phyloP scores from a whole-genome alignment of 2,888 invertebrate species.

The Brachypterus glaber region DNA sequence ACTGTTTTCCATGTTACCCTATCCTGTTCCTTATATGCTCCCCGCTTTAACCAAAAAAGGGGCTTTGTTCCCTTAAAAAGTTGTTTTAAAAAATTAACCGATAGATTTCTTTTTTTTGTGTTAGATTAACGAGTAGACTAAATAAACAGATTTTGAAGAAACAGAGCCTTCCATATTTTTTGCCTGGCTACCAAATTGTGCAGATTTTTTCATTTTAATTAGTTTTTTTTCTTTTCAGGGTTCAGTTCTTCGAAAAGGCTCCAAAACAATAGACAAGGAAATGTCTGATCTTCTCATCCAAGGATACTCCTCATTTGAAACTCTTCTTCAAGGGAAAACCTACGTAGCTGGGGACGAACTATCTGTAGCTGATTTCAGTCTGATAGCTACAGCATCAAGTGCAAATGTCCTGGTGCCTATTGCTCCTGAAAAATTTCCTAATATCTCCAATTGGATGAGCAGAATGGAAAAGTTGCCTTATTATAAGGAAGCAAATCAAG shows the following conservation, averaged over 20 bases:
- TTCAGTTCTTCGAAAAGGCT: slow-evolving; percentile 31
- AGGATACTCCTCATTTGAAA: slow-evolving; percentile 36
- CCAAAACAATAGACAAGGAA: slow-evolving; percentile 26
- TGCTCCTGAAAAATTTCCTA: slow-evolving; percentile 32
- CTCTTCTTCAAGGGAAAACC: slow-evolving; percentile 30
- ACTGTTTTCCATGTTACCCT: no score
- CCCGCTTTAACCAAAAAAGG: no score
- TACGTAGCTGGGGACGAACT: slow-evolving; percentile 36
- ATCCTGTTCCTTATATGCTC: no score
- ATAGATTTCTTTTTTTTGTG: no score
- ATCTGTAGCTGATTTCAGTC: slow-evolving; percentile 41
- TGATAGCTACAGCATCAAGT: slow-evolving; percentile 40
- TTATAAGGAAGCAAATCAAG: slow-evolving; percentile 18
- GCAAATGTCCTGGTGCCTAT: slow-evolving; percentile 39
- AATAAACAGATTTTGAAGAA: no score
- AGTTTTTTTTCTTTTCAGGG: slow-evolving; percentile 20
- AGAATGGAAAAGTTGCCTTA: slow-evolving; percentile 18
- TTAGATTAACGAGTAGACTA: no score
- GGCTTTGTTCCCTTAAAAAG: no score
- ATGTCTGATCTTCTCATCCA: slow-evolving; percentile 31
- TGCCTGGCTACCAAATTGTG: no score
- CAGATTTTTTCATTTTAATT: no score
- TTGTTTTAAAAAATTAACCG: no score
- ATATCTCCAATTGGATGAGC: slow-evolving; percentile 18
- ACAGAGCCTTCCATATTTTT: no score